Conservation (phyloP, 1,140 invertebrate genomes). For the Chironomus striatipennis region DNA sequence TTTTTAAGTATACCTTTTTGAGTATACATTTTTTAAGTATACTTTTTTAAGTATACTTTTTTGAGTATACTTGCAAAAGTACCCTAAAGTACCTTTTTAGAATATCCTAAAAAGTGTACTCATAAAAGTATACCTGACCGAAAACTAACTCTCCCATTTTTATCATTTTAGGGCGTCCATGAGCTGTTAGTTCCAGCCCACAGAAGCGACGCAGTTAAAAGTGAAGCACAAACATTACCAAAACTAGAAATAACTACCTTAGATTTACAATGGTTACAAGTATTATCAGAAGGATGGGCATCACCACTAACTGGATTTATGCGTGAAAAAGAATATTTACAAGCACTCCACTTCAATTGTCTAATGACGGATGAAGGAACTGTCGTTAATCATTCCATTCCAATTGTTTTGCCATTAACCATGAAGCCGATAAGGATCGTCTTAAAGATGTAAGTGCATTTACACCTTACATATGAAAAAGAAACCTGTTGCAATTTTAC, state of each 20-base stretch:
- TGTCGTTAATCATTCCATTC: slow-evolving; percentile 81
- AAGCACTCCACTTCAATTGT: slow-evolving; percentile 89
- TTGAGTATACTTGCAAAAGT: too few relatives aligned
- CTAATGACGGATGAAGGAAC: slow-evolving; percentile 59
- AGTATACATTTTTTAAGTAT: too few relatives aligned
- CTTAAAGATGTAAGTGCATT: slow-evolving; percentile 56
- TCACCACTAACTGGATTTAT: slow-evolving; percentile 93
- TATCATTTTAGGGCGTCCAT: slow-evolving; percentile 44
- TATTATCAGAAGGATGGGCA: slow-evolving; percentile 97
- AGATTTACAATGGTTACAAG: slow-evolving; percentile 93
- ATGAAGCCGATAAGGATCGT: slow-evolving; percentile 65
- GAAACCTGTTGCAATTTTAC: slow-evolving; percentile 70
- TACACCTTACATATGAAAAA: slow-evolving; percentile 60
- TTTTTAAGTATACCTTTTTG: too few relatives aligned
- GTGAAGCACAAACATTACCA: slow-evolving; percentile 62
- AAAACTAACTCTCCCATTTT: too few relatives aligned
- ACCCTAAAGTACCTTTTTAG: too few relatives aligned
- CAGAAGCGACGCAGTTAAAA: slow-evolving; percentile 48
- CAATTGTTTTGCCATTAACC: slow-evolving; percentile 85
- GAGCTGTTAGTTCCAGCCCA: slow-evolving; percentile 78
- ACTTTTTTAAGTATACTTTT: too few relatives aligned
- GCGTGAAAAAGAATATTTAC: slow-evolving; percentile 90
- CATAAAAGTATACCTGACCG: too few relatives aligned
- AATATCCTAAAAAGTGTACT: too few relatives aligned
- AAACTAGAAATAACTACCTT: slow-evolving; percentile 65